phyloP scores from a whole-genome alignment of 2,888 invertebrate species.

The Dexiosoma caninum region DNA sequence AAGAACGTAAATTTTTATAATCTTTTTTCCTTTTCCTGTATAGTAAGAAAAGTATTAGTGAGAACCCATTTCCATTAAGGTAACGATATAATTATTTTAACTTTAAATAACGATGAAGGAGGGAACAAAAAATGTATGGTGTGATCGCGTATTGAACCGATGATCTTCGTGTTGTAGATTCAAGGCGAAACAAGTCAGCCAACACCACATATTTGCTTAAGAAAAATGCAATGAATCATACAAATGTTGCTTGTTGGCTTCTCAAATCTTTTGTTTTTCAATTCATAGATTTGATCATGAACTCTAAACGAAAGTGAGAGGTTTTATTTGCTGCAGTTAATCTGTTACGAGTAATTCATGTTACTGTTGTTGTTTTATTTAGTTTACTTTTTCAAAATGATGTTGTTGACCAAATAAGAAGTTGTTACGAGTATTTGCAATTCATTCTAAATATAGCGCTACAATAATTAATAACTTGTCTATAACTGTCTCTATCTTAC shows the following conservation, averaged over 20 bases:
- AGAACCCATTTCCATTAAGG: too few relatives aligned
- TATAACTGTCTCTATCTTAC: slow-evolving; percentile 60
- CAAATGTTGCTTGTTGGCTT: background rate
- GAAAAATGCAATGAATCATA: background rate
- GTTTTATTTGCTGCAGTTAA: slow-evolving; percentile 3
- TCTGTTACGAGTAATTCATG: background rate
- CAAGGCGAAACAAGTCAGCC: too few relatives aligned
- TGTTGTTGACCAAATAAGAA: slow-evolving; percentile 55
- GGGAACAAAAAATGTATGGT: too few relatives aligned
- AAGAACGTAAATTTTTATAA: too few relatives aligned
- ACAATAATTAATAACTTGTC: slow-evolving; percentile 11
- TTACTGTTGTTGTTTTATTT: background rate
- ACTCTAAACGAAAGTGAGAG: slow-evolving; percentile 64
- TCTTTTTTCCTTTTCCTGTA: too few relatives aligned
- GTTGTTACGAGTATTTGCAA: slow-evolving; percentile 40
- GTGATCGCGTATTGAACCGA: too few relatives aligned
- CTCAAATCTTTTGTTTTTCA: slow-evolving; percentile 32
- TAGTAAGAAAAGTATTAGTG: too few relatives aligned
- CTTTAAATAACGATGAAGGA: too few relatives aligned
- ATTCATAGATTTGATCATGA: slow-evolving; percentile 61
- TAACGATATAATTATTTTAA: too few relatives aligned
- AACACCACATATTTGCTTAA: background rate
- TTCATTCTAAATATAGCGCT: slow-evolving; percentile 4
- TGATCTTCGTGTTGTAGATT: too few relatives aligned
- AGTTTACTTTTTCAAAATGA: background rate